Evolutionary conservation across 2,888 invertebrate genomes (phyloP).

Genomic region (Gryllus longicercus): DNA sequence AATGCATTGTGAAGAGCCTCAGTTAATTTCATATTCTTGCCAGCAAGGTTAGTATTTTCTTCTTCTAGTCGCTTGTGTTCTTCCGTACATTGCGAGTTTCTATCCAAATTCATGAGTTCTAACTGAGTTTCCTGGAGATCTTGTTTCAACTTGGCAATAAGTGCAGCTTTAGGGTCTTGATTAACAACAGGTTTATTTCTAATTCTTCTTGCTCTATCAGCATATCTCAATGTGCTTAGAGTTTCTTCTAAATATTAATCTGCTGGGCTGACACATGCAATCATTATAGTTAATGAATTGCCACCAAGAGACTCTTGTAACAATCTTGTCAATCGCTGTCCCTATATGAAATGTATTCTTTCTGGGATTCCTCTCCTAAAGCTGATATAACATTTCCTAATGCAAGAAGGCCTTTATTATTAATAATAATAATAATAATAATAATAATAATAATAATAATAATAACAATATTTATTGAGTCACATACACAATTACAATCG

Average conservation of each 20-base stretch:
- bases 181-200: conserved; percentile 87
- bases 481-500: no score
- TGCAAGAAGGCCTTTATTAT: conserved; percentile 83
- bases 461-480: no score
- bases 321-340: conserved; percentile 86
- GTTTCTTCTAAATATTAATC: conserved; percentile 58
- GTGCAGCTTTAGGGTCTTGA: conserved; percentile 75
- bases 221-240: conserved; percentile 82
- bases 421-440: no score
- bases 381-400: conserved; percentile 94
- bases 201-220: conserved; percentile 80
- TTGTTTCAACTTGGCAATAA: conserved; percentile 70
- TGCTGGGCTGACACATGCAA: conserved; percentile 92
- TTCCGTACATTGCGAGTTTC: conserved; percentile 42
- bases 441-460: no score
- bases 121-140: conserved; percentile 57
- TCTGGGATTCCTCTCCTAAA: conserved; percentile 63
- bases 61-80: conserved; percentile 55
- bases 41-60: conserved; percentile 53
- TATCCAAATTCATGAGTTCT: conserved; percentile 53
- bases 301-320: conserved; percentile 93
- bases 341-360: conserved; percentile 77
- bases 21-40: conserved; percentile 62
- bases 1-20: conserved; percentile 62
- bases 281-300: conserved; percentile 90